Percentiles rank a stretch among this genome's conserved stretches.
Evolutionary conservation across 2,888 invertebrate species (phyloP).

Genomic region (Spisula solida): DNA sequence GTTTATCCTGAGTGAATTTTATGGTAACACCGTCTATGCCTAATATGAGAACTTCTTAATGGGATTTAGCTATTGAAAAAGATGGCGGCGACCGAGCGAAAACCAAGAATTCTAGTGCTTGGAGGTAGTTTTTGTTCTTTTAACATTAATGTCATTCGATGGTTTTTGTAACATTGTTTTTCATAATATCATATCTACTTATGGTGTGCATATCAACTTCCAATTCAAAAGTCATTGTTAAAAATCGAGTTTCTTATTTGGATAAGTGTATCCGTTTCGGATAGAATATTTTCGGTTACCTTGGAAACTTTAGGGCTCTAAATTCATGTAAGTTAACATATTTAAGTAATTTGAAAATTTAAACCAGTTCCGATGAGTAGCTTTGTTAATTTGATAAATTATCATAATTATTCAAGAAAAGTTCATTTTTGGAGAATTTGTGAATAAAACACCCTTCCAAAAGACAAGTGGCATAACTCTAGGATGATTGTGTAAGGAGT

Average conservation of each 20-base stretch:
- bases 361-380: not conserved
- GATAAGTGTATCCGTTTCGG: not conserved
- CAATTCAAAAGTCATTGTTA: not conserved
- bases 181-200: not conserved
- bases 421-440: no score
- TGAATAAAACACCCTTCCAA: no score
- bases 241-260: not conserved
- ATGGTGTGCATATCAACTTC: not conserved
- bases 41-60: no score
- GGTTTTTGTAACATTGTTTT: not conserved
- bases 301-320: no score
- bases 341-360: no score
- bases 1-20: no score
- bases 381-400: not conserved
- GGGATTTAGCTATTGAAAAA: no score
- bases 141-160: not conserved
- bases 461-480: no score
- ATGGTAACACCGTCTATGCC: no score
- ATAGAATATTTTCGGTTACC: not conserved
- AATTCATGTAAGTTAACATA: no score
- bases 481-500: no score
- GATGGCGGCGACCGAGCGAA: conserved; percentile 71
- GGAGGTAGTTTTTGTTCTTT: conserved; percentile 68
- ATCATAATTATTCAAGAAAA: not conserved
- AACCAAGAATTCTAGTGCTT: conserved; percentile 70